Conservation (phyloP, 2,113 vertebrate genomes). For the Condylura cristata region DNA sequence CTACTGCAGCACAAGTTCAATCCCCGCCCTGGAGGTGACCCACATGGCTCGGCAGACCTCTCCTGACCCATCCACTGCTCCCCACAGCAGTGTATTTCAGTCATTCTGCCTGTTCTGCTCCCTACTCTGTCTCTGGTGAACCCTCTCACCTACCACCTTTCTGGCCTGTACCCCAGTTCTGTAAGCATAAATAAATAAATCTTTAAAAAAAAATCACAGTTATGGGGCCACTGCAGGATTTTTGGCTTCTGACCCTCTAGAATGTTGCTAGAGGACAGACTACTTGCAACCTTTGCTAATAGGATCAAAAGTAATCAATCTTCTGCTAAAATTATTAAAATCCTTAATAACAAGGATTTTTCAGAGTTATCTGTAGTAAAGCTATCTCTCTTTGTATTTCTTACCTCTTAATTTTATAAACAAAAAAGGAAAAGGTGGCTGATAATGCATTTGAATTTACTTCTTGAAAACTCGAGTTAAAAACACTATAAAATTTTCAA, state of each 20-base stretch:
- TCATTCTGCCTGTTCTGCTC: too few species aligned
- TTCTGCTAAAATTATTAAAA: neutral
- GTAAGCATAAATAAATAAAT: too few species aligned
- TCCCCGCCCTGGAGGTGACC: too few species aligned
- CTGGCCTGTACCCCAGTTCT: too few species aligned
- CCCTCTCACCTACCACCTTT: too few species aligned
- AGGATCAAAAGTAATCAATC: neutral
- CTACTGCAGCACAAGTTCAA: too few species aligned
- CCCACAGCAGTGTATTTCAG: too few species aligned
- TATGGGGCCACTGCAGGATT: neutral
- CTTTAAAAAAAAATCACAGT: too few species aligned
- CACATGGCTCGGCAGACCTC: too few species aligned
- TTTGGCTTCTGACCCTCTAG: neutral
- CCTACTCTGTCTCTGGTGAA: too few species aligned
- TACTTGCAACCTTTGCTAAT: neutral
- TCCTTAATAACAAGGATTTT: neutral
- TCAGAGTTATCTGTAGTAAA: neutral
- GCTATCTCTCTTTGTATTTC: neutral
- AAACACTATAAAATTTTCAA: neutral
- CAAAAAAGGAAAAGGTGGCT: neutral
- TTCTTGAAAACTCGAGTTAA: neutral
- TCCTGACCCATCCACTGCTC: too few species aligned
- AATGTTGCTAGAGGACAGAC: neutral
- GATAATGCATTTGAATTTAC: neutral
- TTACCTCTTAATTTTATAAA: slow-evolving; percentile 12